A percentile compares a stretch with the other conserved stretches of the same genome.
Conservation (phyloP, 2,113 vertebrate species). For the Bos javanicus region DNA sequence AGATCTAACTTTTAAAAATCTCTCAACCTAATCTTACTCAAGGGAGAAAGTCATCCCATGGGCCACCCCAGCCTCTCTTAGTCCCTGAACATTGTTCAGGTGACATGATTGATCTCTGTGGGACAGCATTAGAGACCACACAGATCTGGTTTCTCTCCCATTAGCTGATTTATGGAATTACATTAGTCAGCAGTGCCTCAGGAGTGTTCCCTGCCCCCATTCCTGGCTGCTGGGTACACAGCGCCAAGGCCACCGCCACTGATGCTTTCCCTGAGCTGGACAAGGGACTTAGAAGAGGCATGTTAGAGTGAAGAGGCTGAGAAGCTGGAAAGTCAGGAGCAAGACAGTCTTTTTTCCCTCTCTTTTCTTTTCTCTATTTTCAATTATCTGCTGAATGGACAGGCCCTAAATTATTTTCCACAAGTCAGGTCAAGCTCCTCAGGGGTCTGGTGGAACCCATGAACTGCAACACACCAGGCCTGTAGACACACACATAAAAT, state of each 20-base stretch:
- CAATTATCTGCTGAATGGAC: background rate
- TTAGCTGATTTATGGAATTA: slow-evolving; percentile 75
- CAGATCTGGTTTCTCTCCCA: slow-evolving; percentile 62
- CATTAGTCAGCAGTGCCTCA: slow-evolving; percentile 74
- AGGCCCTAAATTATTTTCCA: background rate
- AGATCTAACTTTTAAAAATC: slow-evolving; percentile 57
- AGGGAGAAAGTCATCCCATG: slow-evolving; percentile 45
- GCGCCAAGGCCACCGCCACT: background rate
- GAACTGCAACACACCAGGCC: background rate
- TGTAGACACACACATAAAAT: background rate
- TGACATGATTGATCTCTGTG: slow-evolving; percentile 78
- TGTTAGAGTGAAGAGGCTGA: slow-evolving; percentile 38
- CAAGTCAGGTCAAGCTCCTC: background rate
- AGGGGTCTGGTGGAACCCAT: background rate
- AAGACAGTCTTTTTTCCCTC: background rate
- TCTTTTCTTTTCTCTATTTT: background rate
- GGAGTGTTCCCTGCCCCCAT: slow-evolving; percentile 63
- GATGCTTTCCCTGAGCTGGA: background rate
- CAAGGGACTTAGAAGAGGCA: background rate
- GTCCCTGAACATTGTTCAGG: slow-evolving; percentile 68
- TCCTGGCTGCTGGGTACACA: slow-evolving; percentile 57
- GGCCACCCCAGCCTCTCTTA: slow-evolving; percentile 50
- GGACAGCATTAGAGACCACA: slow-evolving; percentile 70
- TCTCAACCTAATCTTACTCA: slow-evolving; percentile 53
- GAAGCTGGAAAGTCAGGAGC: slow-evolving; percentile 55